Evolutionary conservation across 2,797 vertebrate genomes (phyloP), one percentile per base, ranked within the genome.

Genomic region (Poeciliopsis turneri): DNA sequence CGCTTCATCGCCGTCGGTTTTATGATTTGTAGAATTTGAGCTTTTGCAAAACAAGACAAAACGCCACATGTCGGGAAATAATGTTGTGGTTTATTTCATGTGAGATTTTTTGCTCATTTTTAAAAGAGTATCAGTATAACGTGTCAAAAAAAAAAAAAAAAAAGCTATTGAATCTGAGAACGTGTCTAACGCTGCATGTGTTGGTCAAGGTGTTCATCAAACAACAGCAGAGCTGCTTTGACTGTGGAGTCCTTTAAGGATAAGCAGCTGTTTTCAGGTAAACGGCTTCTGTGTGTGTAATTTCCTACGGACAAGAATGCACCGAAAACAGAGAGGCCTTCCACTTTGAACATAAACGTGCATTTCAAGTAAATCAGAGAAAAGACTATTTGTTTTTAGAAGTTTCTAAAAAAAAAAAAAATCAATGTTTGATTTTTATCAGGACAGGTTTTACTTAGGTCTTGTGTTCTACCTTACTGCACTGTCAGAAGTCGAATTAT

Each of bases 401-500:
- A 16, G 4, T 53, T 51, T 30, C 2, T 11, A 13, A 2, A 41
- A 20, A 39, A 39, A 39, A 39, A 4, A 36, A 36, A 36, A 39
- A 47, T 47, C 10, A 33, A 43, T 45, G 13, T 43, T 45, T 45
- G 5, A 45, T 43, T 16, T 70, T 70, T 28, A 15, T 28, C 41
- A 70, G 41, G 23, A n/a, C 15, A 28, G 12, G 10, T 25, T 69
- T 69, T 25, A 41, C 0, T 23, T 1, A 25, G 68, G 23, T 45
- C 11, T 45, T 7, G 9, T 69, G 13, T 11, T 49, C n/a, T 33
- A 23, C 47, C 41, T 6, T 61, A 39, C 41, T 72, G 69, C 68
- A 78, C 74, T 76, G 45, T 70, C 33, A 59, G 15, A 25, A 68
- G 39, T 30, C 47, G 12, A 45, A 74, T 51, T 69, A 43, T 45